A percentile compares a stretch with the other conserved stretches of the same genome.
These are phyloP conservation scores for Eulemur macaco DNA, from an alignment of 2,113 vertebrate genomes.

Conservation along the genomic window DNA sequence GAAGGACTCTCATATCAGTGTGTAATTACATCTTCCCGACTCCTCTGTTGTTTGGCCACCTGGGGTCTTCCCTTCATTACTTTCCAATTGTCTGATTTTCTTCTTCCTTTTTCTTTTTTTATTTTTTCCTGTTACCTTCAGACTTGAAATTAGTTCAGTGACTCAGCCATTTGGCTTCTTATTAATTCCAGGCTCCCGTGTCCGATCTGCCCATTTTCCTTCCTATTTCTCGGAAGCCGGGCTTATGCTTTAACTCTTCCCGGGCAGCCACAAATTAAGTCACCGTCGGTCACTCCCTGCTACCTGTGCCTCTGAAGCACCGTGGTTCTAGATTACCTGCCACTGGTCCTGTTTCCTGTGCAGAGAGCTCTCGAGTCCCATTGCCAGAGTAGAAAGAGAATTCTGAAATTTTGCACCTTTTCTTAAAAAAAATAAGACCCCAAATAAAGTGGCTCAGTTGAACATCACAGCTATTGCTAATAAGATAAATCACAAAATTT, in stretches of 20 bases:
- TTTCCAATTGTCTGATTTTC: conserved; percentile 28
- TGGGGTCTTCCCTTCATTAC: conserved; percentile 53
- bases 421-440: not conserved
- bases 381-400: not conserved
- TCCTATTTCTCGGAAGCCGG: not conserved
- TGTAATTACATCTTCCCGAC: not conserved
- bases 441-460: not conserved
- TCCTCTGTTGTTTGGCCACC: conserved; percentile 20
- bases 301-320: not conserved
- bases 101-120: not conserved
- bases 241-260: not conserved
- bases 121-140: not conserved
- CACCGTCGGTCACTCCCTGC: not conserved
- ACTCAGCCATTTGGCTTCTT: conserved; percentile 59
- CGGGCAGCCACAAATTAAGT: not conserved
- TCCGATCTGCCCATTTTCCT: not conserved
- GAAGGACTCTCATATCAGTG: not conserved
- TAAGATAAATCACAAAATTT: not conserved
- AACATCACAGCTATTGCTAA: not conserved
- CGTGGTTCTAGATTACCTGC: rapidly evolving
- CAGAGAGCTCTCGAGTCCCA: not conserved
- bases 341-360: not conserved
- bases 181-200: not conserved
- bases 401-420: not conserved
- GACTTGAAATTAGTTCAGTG: conserved; percentile 49